Percentiles rank a stretch among this genome's conserved stretches.
These are phyloP conservation scores for Bimastos eiseni DNA, from an alignment of 2,888 invertebrate species.

Conservation along the genomic window DNA sequence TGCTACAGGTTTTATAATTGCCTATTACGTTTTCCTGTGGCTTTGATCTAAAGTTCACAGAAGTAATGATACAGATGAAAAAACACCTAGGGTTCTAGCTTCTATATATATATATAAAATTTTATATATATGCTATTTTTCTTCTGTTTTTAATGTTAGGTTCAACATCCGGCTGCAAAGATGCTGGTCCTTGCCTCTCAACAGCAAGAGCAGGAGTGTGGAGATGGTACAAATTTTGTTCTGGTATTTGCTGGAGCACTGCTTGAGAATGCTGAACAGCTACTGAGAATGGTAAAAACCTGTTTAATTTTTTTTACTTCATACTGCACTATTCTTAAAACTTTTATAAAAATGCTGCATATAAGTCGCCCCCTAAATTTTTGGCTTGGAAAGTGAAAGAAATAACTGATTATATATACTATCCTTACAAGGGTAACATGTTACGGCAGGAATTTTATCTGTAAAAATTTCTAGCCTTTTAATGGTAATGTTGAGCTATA, in stretches of 20 bases:
- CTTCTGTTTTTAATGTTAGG: constrained; percentile 62
- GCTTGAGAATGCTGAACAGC: constrained; percentile 86
- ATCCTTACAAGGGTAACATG: no score
- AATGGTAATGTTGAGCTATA: no score
- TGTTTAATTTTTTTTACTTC: neutral
- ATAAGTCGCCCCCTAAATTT: no score
- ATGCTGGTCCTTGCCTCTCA: constrained; percentile 92
- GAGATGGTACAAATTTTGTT: constrained; percentile 98
- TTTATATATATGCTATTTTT: no score
- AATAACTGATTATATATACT: no score
- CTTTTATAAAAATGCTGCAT: no score
- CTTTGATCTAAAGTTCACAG: neutral
- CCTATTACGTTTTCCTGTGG: neutral
- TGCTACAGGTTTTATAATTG: neutral
- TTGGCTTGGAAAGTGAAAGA: no score
- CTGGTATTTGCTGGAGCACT: constrained; percentile 90
- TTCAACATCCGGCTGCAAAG: constrained; percentile 97
- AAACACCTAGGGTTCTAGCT: neutral
- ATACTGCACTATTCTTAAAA: no score
- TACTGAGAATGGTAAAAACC: constrained; percentile 75
- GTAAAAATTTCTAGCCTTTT: no score
- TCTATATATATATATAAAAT: no score
- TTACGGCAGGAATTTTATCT: no score
- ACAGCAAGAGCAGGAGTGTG: constrained; percentile 97
- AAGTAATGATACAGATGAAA: neutral